These are phyloP conservation scores for Canis aureus DNA, from an alignment of 2,113 vertebrate genomes.

Conservation along the genomic window DNA sequence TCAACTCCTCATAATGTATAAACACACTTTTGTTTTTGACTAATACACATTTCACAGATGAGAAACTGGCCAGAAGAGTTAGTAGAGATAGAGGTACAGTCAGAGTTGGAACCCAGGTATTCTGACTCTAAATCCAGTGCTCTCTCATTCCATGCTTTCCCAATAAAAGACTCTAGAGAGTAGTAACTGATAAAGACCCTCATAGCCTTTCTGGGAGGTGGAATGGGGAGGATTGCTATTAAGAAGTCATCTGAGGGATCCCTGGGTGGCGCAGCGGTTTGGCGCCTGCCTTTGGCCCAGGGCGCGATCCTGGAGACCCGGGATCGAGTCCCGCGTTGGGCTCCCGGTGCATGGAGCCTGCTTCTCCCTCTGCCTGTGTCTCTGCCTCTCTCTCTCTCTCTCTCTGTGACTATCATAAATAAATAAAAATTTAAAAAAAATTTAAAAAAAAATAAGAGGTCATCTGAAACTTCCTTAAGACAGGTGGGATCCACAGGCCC, in stretches of 20 bases:
- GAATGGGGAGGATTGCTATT: neutral
- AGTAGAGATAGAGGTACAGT: neutral
- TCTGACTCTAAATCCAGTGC: neutral
- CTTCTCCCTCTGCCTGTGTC: too few relatives aligned
- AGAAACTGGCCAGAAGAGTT: neutral
- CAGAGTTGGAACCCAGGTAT: neutral
- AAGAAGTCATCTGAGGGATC: neutral
- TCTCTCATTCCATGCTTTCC: neutral
- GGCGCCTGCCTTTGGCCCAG: too few relatives aligned
- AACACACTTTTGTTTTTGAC: neutral
- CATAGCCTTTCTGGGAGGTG: too few relatives aligned
- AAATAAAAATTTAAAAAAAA: too few relatives aligned
- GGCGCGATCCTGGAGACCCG: too few relatives aligned
- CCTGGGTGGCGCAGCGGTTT: too few relatives aligned
- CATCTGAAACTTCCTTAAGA: neutral
- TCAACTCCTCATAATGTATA: neutral
- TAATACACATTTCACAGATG: neutral
- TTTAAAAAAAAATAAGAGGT: neutral
- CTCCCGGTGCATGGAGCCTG: too few relatives aligned
- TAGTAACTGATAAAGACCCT: neutral
- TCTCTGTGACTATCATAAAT: too few relatives aligned
- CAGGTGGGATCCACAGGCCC: neutral
- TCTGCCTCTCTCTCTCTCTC: too few relatives aligned
- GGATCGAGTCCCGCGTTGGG: too few relatives aligned
- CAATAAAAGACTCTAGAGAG: neutral